Conservation (phyloP, 2,113 vertebrate genomes). For the Himantopus leucocephalus region DNA sequence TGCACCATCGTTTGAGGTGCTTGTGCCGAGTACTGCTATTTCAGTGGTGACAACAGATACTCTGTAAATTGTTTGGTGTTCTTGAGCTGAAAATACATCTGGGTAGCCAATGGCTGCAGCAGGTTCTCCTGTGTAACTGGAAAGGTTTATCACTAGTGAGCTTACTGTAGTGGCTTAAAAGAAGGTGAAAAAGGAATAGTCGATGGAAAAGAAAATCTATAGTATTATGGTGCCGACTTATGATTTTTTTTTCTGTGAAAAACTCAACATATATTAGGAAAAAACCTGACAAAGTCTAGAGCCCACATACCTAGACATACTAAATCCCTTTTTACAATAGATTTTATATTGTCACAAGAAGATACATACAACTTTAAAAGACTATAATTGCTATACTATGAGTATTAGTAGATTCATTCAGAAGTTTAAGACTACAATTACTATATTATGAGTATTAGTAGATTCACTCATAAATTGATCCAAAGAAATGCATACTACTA, state of each 20-base stretch:
- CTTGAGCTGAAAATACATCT: not conserved
- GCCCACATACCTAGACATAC: not conserved
- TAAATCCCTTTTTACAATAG: not conserved
- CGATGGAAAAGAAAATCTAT: not conserved
- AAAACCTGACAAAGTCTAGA: not conserved
- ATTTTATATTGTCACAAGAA: not conserved
- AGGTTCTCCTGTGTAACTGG: not conserved
- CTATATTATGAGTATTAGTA: not conserved
- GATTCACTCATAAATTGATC: not conserved
- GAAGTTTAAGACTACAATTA: not conserved
- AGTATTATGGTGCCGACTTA: not conserved
- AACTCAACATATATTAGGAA: not conserved
- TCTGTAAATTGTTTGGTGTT: no score
- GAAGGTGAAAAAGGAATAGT: not conserved
- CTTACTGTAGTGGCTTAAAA: not conserved
- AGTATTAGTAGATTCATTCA: not conserved
- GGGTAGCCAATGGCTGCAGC: not conserved
- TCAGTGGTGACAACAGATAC: not conserved
- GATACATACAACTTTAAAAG: not conserved
- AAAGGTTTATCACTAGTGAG: not conserved
- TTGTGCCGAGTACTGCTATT: not conserved
- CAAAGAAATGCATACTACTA: not conserved
- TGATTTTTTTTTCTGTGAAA: not conserved
- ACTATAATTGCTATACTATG: not conserved
- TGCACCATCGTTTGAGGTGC: not conserved